Conservation (phyloP, 1,140 invertebrate genomes). For the Meloidogyne hapla region DNA sequence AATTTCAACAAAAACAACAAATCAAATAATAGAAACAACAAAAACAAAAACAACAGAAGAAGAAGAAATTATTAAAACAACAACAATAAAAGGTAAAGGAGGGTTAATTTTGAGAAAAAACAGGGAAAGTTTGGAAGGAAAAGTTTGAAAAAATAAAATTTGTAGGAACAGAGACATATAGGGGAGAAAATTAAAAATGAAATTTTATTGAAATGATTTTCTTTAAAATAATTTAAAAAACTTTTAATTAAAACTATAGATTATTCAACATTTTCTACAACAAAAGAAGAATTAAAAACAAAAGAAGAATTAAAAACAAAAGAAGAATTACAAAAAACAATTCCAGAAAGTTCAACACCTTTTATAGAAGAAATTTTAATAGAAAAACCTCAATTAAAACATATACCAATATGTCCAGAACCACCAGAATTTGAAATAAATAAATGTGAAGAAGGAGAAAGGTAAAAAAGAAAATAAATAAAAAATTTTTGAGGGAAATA, state of each 20-base stretch:
- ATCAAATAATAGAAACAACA: background rate
- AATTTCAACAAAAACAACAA: background rate
- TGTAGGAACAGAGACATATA: too few relatives aligned
- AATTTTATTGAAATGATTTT: too few relatives aligned
- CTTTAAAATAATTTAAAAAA: too few relatives aligned
- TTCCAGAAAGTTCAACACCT: background rate
- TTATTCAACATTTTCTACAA: background rate
- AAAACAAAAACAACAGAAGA: background rate
- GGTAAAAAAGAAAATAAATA: constrained; percentile 1
- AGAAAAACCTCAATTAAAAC: background rate
- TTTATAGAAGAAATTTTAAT: background rate
- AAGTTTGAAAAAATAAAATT: too few relatives aligned
- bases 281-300: too few relatives aligned
- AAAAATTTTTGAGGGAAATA: too few relatives aligned
- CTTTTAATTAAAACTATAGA: background rate
- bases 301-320: background rate
- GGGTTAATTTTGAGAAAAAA: background rate
- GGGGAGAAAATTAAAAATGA: too few relatives aligned
- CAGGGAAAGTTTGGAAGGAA: background rate
- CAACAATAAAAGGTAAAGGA: background rate
- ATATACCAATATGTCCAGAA: constrained; percentile 10
- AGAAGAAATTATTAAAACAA: background rate
- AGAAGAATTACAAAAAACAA: background rate
- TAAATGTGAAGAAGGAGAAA: constrained; percentile 19
- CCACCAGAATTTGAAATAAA: background rate